A percentile compares a stretch with the other conserved stretches of the same genome.
Conservation (phyloP, 92 coral and sea anemone species). For the Desmophyllum pertusum region DNA sequence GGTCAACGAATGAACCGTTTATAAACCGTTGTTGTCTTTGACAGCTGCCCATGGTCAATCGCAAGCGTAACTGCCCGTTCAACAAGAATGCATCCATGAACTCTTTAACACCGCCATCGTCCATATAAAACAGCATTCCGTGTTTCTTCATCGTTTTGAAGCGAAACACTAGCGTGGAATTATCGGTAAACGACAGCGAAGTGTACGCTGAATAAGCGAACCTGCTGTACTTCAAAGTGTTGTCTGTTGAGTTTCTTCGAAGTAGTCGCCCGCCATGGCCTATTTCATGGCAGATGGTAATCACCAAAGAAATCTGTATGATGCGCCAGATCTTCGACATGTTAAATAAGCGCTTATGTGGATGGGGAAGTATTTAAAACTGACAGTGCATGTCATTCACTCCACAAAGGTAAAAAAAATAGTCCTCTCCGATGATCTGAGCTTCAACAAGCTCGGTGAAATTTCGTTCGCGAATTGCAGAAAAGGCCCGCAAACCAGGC, state of each 20-base stretch:
- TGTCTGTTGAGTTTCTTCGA: slow-evolving; percentile 4
- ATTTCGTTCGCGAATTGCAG: background rate
- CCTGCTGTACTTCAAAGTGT: slow-evolving; percentile 43
- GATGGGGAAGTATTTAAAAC: background rate
- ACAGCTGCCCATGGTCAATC: slow-evolving; percentile 66
- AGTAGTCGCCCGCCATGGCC: background rate
- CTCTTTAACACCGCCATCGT: slow-evolving; percentile 70
- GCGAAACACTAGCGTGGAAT: slow-evolving; percentile 67
- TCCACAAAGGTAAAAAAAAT: background rate
- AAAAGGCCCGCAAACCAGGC: slow-evolving; percentile 20
- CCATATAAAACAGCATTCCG: slow-evolving; percentile 88
- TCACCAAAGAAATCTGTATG: slow-evolving; percentile 19
- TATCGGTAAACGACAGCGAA: slow-evolving; percentile 12
- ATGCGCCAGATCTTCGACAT: slow-evolving; percentile 15
- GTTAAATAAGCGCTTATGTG: background rate
- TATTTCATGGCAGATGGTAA: slow-evolving; percentile 45
- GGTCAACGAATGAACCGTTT: slow-evolving; percentile 76
- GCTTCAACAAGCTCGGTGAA: background rate
- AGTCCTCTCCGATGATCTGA: background rate
- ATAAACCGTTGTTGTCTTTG: slow-evolving; percentile 44
- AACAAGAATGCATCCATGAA: slow-evolving; percentile 78
- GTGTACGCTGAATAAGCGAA: slow-evolving; percentile 58
- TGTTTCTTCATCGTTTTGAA: slow-evolving; percentile 73
- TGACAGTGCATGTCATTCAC: background rate
- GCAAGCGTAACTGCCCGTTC: slow-evolving; percentile 62